Base-by-base conservation (phyloP, 2,888 invertebrate genomes). In the Rhyacophila evoluta region DNA sequence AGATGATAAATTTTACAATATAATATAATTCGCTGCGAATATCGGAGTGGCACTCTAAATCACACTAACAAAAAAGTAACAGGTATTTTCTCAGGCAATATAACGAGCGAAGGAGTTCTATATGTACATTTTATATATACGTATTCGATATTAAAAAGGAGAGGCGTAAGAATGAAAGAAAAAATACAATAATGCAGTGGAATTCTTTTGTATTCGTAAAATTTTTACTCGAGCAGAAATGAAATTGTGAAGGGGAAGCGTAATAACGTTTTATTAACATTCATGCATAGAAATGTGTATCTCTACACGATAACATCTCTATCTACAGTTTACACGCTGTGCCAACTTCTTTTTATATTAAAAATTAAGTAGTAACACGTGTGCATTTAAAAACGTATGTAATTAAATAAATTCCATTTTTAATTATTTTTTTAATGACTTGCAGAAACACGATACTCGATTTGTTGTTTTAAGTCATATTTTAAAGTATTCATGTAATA, bases 181-280 rank as follows among this genome's bases (percentile, higher is more conserved):
- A 69, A 69, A 69, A 69, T n/a, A 69, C 28, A 29, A 33, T 69
- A 69, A 55, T 55, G 33, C 69, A 33, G 29, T 72, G 72, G 37
- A 37, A 36, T 72, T 19, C 72, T 72, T 72, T 55, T 72, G 72
- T 72, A 37, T 72, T 72, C 37, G 15, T 37, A 25, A 25, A 36
- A 72, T 72, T 72, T 72, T 36, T 25, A 19, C 72, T 37, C 27
- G 11, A 71, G 71, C 29, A 12, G 71, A 72, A 72, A 37, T 36
- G 33, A 36, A 72, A 36, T 72, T 12, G 33, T 37, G 72, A 72
- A 72, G 37, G 72, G 72, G 37, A 19, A 72, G 27, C 36, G 72
- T 72, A 72, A 72, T 72, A 72, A 72, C 72, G 72, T 72, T 72
- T 36, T 72, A 72, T 72, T 72, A 72, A 72, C 25, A 72, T 72